Base-by-base conservation (phyloP, 2,113 vertebrate genomes). In the Falco punctatus region DNA sequence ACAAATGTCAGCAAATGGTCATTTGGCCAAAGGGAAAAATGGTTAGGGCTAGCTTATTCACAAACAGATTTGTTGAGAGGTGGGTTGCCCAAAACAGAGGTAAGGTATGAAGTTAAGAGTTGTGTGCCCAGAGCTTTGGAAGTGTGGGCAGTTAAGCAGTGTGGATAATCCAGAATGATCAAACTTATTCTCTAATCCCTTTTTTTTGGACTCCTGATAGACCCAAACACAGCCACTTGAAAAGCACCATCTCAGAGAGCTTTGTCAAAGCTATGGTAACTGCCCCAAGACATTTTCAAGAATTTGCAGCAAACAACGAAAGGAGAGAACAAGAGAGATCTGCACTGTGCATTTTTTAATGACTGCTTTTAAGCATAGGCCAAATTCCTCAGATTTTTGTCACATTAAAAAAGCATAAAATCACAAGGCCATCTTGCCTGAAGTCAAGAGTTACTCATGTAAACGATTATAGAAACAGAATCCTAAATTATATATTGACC, bases 401-500 rank as follows among this genome's bases (percentile, higher is more conserved):
- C 48, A 44, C 16, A 26, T 82, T 93, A 65, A 90, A 74, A 75
- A 79, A 71, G 1, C 40, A 71, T 71, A 91, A 81, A 92, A 94
- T 85, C 62, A 81, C 52, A 69, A 88, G 35, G 13, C 27, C 6
- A 55, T 88, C 22, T 81, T 2, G 0, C 48, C 64, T 66, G 44
- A 85, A 89, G 51, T 88, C 46, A 64, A 40, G n/a, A 90, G 38
- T 74, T 82, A 84, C 40, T 93, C 35, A 71, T 78, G 61, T 74
- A 30, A 69, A 83, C 27, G 35, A 74, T 82, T 91, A 62, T 5
- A 95, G 92, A 85, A 95, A 88, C n/a, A 88, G 32, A 40, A 94
- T 65, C 73, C 69, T 91, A 87, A 92, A 94, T 77, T 94, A 95
- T 72, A 28, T 92, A 91, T 79, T 94, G 83, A 86, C 77, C 80